phyloP scores from a whole-genome alignment of 2,888 invertebrate species.

The Formica aserva region DNA sequence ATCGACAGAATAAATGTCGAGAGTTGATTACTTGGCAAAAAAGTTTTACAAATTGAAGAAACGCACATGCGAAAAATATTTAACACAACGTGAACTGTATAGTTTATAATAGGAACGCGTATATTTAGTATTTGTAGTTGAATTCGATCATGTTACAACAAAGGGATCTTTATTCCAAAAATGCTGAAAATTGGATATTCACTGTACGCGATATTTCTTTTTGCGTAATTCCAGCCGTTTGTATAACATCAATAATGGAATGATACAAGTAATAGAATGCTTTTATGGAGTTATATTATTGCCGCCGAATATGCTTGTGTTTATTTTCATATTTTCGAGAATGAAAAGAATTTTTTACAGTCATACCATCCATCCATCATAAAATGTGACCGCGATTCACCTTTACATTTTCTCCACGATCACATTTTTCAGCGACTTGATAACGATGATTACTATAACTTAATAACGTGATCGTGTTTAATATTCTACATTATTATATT shows the following conservation, averaged over 20 bases:
- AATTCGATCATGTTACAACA: conserved; percentile 14
- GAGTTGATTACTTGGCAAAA: conserved; percentile 10
- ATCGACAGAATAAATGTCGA: conserved; percentile 54
- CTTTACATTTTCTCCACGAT: neutral
- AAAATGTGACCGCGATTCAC: neutral
- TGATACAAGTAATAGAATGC: conserved; percentile 37
- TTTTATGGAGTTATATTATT: conserved; percentile 41
- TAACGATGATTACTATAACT: conserved; percentile 22
- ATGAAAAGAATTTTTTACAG: conserved; percentile 13
- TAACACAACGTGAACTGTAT: neutral
- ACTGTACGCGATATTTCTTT: conserved; percentile 6
- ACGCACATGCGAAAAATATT: neutral
- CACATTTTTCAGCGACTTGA: neutral
- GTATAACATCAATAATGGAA: conserved; percentile 30
- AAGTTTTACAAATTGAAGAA: neutral
- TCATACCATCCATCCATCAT: neutral
- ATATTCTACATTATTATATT: conserved; percentile 38
- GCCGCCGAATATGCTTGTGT: neutral
- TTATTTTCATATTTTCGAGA: neutral
- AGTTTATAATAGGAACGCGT: neutral
- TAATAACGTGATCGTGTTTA: conserved; percentile 37
- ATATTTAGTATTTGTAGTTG: neutral
- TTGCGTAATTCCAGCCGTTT: conserved; percentile 12
- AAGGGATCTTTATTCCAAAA: conserved; percentile 32
- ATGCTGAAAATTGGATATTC: conserved; percentile 38